Evolutionary conservation across 1,140 invertebrate genomes (phyloP).

Genomic region (Vanessa tameamea): DNA sequence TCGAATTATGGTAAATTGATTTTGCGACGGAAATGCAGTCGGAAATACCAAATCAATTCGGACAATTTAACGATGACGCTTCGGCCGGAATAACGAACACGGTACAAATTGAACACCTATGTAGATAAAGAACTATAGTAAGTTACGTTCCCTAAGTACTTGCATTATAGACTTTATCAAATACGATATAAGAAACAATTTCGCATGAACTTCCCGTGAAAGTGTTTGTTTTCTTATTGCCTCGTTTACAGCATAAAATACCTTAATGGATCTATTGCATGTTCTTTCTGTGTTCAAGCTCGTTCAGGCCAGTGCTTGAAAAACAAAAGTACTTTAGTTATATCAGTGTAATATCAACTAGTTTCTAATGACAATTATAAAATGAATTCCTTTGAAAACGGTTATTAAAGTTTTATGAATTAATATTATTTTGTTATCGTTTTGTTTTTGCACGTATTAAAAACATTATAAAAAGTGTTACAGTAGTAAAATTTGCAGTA

Average conservation of each 20-base stretch:
- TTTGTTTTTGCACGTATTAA: too few relatives aligned
- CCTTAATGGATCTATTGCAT: slow-evolving; percentile 39
- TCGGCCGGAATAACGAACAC: slow-evolving; percentile 54
- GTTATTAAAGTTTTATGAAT: background rate
- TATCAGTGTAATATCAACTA: slow-evolving; percentile 16
- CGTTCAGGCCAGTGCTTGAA: slow-evolving; percentile 4
- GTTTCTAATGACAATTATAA: background rate
- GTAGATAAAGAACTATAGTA: slow-evolving; percentile 14
- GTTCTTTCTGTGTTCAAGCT: slow-evolving; percentile 8
- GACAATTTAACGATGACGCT: slow-evolving; percentile 63
- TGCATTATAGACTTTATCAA: background rate
- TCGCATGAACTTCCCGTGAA: background rate
- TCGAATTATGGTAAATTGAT: slow-evolving; percentile 58
- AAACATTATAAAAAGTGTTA: too few relatives aligned
- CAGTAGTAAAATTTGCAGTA: too few relatives aligned
- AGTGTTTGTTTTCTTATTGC: slow-evolving; percentile 16
- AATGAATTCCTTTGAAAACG: background rate
- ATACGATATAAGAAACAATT: background rate
- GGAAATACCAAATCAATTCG: slow-evolving; percentile 72
- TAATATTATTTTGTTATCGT: background rate
- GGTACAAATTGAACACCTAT: slow-evolving; percentile 27
- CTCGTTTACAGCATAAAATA: slow-evolving; percentile 9
- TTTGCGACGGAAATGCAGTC: slow-evolving; percentile 64
- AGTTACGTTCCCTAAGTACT: background rate
- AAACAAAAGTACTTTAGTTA: slow-evolving; percentile 5